phyloP scores from a whole-genome alignment of 2,113 vertebrate genomes.

The Triplophysa tibetana region DNA sequence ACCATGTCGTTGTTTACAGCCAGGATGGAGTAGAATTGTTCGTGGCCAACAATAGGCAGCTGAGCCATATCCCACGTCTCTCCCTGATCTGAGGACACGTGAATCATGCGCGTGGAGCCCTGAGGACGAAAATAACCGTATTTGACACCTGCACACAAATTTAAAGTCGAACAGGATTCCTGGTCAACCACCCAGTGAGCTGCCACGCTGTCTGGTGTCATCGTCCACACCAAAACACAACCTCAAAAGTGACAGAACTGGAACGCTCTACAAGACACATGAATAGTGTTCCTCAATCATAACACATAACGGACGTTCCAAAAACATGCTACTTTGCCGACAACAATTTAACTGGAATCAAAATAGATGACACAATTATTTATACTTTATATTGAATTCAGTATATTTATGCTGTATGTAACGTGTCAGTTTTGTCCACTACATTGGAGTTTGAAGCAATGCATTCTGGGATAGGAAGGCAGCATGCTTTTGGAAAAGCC shows the following conservation, averaged over 20 bases:
- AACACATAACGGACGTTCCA: too few relatives aligned
- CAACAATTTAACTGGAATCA: too few relatives aligned
- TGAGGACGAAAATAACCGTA: conserved; percentile 53
- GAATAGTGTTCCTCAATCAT: too few relatives aligned
- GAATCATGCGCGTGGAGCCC: conserved; percentile 82
- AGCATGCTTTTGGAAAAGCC: too few relatives aligned
- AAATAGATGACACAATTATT: too few relatives aligned
- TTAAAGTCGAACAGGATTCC: not conserved
- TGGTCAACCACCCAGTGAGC: not conserved
- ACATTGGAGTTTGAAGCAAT: too few relatives aligned
- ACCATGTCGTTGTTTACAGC: conserved; percentile 88
- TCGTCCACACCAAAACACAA: not conserved
- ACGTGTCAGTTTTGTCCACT: too few relatives aligned
- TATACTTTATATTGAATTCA: too few relatives aligned
- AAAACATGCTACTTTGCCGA: too few relatives aligned
- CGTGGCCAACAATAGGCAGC: conserved; percentile 86
- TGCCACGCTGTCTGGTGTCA: not conserved
- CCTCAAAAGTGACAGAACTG: not conserved
- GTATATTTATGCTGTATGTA: too few relatives aligned
- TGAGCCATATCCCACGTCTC: conserved; percentile 91
- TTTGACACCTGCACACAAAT: not conserved
- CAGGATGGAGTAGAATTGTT: conserved; percentile 94
- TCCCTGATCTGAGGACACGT: conserved; percentile 86
- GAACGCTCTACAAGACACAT: not conserved
- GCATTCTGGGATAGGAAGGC: too few relatives aligned